Conservation (phyloP, 1,140 invertebrate genomes). For the Chymomyza costata region DNA sequence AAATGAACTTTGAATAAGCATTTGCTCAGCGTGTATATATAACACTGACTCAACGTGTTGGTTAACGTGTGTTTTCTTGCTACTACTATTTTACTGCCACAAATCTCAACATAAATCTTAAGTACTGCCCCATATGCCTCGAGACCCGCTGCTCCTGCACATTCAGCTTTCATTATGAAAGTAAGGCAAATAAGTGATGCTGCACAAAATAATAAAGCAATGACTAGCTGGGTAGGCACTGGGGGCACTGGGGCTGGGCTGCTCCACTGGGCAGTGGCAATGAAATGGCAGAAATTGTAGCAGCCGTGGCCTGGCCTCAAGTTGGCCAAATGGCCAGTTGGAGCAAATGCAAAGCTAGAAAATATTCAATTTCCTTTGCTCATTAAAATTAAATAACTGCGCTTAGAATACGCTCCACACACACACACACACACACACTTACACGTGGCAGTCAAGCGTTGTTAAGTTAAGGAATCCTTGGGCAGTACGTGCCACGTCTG, state of each 20-base stretch:
- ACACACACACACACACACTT: background rate
- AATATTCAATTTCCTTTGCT: slow-evolving; percentile 66
- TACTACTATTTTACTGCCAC: slow-evolving; percentile 49
- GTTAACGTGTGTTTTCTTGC: slow-evolving; percentile 24
- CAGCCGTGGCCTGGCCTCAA: background rate
- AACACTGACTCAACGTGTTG: slow-evolving; percentile 24
- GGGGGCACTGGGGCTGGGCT: slow-evolving; percentile 10
- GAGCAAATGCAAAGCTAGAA: slow-evolving; percentile 29
- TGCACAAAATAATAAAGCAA: slow-evolving; percentile 55
- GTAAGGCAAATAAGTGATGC: slow-evolving; percentile 47
- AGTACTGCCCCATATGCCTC: slow-evolving; percentile 27
- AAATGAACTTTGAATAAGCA: slow-evolving; percentile 73
- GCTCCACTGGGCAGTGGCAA: background rate
- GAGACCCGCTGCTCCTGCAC: slow-evolving; percentile 3
- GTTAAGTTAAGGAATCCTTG: background rate
- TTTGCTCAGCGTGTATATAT: slow-evolving; percentile 44
- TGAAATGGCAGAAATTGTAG: background rate
- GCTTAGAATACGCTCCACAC: slow-evolving; percentile 13
- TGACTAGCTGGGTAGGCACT: background rate
- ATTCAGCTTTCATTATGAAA: slow-evolving; percentile 51
- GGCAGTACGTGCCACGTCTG: background rate
- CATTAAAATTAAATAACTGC: slow-evolving; percentile 69
- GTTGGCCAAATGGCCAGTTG: slow-evolving; percentile 22
- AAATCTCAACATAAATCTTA: slow-evolving; percentile 69
- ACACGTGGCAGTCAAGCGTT: no score